Base-by-base conservation (phyloP, 2,888 invertebrate genomes). In the Dynastes grantii region DNA sequence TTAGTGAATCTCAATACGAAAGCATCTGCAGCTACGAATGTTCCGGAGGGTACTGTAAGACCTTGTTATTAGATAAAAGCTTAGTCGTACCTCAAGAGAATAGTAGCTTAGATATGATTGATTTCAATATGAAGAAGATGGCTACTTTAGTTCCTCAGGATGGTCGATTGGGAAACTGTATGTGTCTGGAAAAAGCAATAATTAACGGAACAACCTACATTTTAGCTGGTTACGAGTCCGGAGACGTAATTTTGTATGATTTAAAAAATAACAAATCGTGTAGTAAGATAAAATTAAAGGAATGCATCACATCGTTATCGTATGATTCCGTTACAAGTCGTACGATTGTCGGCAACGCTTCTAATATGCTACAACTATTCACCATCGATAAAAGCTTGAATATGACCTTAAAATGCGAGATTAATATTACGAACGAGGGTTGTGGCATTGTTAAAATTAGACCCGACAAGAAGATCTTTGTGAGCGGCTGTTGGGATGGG, bases 401-500 rank as follows among this genome's bases (percentile, higher is more conserved):
- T 83, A 88, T 93, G 85, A 90, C 90, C 76, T 90, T 93, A 81
- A 92, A 92, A 85, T 87, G 91, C 83, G 93, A 93, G 85, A 89
- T 94, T 76, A 88, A 90, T 51, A 90, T 95, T n/a, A 95, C 93
- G 84, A 95, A 95, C 87, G 91, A 94, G 1, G 95, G 95, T 6
- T 92, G 93, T 61, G 94, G 94, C 84, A 91, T 92, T 82, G 91
- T 95, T 6, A 91, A 91, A 83, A 90, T 95, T 81, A 90, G 95
- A 37, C 88, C 90, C 0, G 95, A 95, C 87, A 91, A 92, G 2
- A 95, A 94, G 87, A 92, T 96, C 6, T 93, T 95, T 83, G 92
- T 92, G 27, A 90, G 92, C 0, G 96, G 94, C 11, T 94, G 95
- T 49, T 95, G 95, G 94, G 95, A 96, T 85, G 93, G 94, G 1